phyloP scores from a whole-genome alignment of 2,797 vertebrate species.

The Neoniphon sammara region DNA sequence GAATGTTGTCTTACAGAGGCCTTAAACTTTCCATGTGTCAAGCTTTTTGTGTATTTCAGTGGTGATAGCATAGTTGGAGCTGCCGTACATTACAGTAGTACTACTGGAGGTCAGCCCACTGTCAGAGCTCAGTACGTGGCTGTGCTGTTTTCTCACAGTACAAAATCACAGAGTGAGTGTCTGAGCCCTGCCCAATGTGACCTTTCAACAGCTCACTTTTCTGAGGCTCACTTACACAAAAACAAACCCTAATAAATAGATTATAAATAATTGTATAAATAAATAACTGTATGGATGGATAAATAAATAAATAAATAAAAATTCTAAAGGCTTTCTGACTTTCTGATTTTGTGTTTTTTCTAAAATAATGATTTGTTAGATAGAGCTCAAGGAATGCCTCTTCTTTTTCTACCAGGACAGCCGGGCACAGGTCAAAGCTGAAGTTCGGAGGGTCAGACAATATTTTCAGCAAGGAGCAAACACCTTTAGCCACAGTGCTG shows the following conservation, averaged over 20 bases:
- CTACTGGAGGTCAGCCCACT: constrained; percentile 22
- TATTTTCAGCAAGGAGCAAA: constrained; percentile 14
- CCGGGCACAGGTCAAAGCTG: constrained; percentile 13
- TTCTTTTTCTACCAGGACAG: not conserved
- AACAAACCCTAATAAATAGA: not conserved
- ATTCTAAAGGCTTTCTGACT: not conserved
- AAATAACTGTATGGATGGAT: too few relatives aligned
- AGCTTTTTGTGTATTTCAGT: constrained; percentile 18
- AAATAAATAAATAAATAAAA: not conserved
- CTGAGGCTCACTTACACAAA: constrained; percentile 10
- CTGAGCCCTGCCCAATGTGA: constrained; percentile 28
- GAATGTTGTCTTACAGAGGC: constrained; percentile 19
- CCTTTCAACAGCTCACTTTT: constrained; percentile 42
- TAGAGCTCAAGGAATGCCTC: not conserved
- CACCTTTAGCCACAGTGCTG: not conserved
- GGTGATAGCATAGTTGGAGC: constrained; percentile 8
- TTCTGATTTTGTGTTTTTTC: constrained; percentile 1
- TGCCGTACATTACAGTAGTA: constrained; percentile 18
- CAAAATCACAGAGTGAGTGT: constrained; percentile 23
- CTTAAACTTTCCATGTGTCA: constrained; percentile 7
- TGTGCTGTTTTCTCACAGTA: constrained; percentile 7
- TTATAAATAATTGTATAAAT: too few relatives aligned
- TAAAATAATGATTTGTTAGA: not conserved
- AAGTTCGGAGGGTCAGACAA: not conserved
- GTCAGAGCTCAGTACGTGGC: not conserved